Evolutionary conservation across 1,140 invertebrate genomes (phyloP), one percentile per base, ranked within the genome.

Genomic region (Camponotus floridanus): DNA sequence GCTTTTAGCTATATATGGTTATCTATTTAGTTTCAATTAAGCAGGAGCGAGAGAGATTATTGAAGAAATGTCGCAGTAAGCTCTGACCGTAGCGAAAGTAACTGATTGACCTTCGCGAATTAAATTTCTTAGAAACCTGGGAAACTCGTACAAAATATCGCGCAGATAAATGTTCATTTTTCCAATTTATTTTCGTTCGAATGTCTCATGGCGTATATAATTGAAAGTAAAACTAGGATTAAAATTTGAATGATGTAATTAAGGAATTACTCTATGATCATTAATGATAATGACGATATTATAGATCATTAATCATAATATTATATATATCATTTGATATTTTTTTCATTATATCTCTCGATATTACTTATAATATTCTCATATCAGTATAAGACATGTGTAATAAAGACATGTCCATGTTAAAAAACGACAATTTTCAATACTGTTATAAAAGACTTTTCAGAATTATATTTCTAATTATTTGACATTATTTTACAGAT

Each of bases 31-130:
- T 42, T 48, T 31, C 5, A n/a, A 18, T 73, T 73, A 62, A 61
- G 31, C 39, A 45, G 33, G 13, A 48, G 26, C 45, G 78, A 74
- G 8, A 39, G 13, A 9, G 45, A 33, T 45, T 55, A 81, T 73
- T 45, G 67, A 83, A 51, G 48, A 51, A 81, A 59, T 9, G 55
- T 83, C 55, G 55, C 11, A 73, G 39, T 7, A 55, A 73, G 18
- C 36, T 2, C 18, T 21, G 73, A 61, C n/a, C 33, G 26, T 61
- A 7, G 39, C 36, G 51, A 39, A 61, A 48, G 45, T 73, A 81
- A 81, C 11, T 33, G 33, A 80, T 70, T 70, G 65, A 59, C 39
- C 15, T 57, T 15, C n/a, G 55, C 26, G 33, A 80, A 26, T 21
- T 45, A 11, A 61, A 31, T 48, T 73, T 61, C 7, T 33, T 61